These are phyloP conservation scores for Tragelaphus strepsiceros DNA, from an alignment of 2,113 vertebrate species.

Conservation along the genomic window DNA sequence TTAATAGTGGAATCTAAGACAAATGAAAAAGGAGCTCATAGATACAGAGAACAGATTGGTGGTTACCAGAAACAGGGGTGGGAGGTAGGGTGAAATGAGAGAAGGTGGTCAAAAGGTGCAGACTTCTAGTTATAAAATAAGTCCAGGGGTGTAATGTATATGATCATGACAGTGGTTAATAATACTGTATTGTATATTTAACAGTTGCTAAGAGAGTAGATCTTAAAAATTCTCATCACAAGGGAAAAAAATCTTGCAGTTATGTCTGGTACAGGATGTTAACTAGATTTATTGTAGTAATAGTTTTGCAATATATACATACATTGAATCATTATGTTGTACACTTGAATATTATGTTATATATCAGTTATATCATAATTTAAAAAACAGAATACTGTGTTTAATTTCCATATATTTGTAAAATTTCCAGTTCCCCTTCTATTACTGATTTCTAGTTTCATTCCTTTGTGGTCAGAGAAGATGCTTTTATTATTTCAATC, in stretches of 20 bases:
- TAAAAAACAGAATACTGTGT: not conserved
- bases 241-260: not conserved
- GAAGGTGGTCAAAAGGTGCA: not conserved
- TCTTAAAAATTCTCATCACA: not conserved
- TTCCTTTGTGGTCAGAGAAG: not conserved
- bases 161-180: not conserved
- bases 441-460: not conserved
- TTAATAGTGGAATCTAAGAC: not conserved
- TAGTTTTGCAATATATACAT: not conserved
- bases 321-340: not conserved
- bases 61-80: not conserved
- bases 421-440: not conserved
- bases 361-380: not conserved
- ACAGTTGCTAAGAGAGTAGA: not conserved
- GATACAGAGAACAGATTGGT: not conserved
- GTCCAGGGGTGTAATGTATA: not conserved
- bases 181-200: not conserved
- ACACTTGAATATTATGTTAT: not conserved
- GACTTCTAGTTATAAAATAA: not conserved
- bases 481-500: not conserved
- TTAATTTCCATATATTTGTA: not conserved
- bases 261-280: not conserved
- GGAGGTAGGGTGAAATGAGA: not conserved
- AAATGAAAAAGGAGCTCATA: not conserved
- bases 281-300: not conserved